Evolutionary conservation across 2,797 vertebrate species (phyloP).

Genomic region (Enteromius unitaeniatus): DNA sequence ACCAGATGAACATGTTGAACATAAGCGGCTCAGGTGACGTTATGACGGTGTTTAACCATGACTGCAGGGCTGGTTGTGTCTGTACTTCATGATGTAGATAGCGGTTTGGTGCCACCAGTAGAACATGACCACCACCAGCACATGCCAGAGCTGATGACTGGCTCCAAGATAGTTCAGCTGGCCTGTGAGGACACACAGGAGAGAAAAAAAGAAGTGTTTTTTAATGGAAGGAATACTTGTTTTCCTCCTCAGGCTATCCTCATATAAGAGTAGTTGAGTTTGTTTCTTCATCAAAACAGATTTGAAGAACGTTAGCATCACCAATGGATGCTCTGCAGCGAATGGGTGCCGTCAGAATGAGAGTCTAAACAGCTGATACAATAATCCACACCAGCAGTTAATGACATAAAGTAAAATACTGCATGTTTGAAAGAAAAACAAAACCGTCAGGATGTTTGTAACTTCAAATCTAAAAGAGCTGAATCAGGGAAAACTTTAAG

Average conservation of each 20-base stretch:
- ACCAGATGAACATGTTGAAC: not conserved
- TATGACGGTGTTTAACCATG: slow-evolving; percentile 57
- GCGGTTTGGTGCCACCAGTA: slow-evolving; percentile 99
- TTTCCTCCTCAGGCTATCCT: not conserved
- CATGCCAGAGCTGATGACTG: slow-evolving; percentile 97
- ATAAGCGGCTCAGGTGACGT: not conserved
- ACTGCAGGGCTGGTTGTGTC: slow-evolving; percentile 88
- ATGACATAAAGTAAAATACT: not conserved
- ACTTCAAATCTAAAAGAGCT: not conserved
- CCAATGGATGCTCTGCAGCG: not conserved
- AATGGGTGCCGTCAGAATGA: not conserved
- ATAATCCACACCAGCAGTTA: not conserved
- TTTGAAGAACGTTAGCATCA: not conserved
- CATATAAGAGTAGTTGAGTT: not conserved
- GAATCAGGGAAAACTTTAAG: too few relatives aligned
- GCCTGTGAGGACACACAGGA: slow-evolving; percentile 72
- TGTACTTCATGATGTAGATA: slow-evolving; percentile 90
- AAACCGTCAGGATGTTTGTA: not conserved
- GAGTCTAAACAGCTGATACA: not conserved
- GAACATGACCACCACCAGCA: slow-evolving; percentile 95
- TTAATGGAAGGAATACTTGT: not conserved
- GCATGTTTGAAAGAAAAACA: not conserved
- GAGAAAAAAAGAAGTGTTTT: too few relatives aligned
- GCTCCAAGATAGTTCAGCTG: slow-evolving; percentile 97
- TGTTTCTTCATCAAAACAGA: not conserved